These are phyloP conservation scores for Gadopsis bispinosus DNA, from an alignment of 2,797 vertebrate species.

Conservation along the genomic window DNA sequence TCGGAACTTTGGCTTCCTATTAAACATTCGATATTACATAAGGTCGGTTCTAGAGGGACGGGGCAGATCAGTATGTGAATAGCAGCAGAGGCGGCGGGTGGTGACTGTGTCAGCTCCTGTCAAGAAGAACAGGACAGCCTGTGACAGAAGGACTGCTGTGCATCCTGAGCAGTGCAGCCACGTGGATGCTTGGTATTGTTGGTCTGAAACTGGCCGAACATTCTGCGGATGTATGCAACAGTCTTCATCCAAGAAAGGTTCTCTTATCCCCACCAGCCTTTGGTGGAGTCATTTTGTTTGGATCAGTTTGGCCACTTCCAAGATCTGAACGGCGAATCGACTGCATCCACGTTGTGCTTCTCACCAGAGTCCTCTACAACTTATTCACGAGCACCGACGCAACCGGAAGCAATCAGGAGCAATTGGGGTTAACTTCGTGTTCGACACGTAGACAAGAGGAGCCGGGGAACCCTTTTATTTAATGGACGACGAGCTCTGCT, in stretches of 20 bases:
- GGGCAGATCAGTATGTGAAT: slow-evolving; percentile 11
- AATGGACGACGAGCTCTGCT: too few species aligned
- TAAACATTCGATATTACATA: neutral
- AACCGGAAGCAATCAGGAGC: too few species aligned
- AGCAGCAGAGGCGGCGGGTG: neutral
- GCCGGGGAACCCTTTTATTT: too few species aligned
- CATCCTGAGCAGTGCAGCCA: slow-evolving; percentile 1
- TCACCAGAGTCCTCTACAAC: too few species aligned
- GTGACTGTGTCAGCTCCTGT: slow-evolving; percentile 15
- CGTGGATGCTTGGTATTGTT: neutral
- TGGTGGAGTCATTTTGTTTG: too few species aligned
- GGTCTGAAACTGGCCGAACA: neutral
- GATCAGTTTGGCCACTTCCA: too few species aligned
- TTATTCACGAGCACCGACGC: too few species aligned
- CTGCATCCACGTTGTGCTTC: too few species aligned
- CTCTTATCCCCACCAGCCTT: too few species aligned
- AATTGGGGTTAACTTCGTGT: too few species aligned
- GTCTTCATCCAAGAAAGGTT: neutral
- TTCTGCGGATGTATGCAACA: neutral
- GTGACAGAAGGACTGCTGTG: neutral
- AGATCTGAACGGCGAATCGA: too few species aligned
- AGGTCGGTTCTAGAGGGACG: neutral
- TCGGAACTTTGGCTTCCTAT: neutral
- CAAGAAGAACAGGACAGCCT: slow-evolving; percentile 8
- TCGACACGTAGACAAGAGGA: too few species aligned